Evolutionary conservation across 2,113 vertebrate genomes (phyloP).

Genomic region (Sturnus vulgaris): DNA sequence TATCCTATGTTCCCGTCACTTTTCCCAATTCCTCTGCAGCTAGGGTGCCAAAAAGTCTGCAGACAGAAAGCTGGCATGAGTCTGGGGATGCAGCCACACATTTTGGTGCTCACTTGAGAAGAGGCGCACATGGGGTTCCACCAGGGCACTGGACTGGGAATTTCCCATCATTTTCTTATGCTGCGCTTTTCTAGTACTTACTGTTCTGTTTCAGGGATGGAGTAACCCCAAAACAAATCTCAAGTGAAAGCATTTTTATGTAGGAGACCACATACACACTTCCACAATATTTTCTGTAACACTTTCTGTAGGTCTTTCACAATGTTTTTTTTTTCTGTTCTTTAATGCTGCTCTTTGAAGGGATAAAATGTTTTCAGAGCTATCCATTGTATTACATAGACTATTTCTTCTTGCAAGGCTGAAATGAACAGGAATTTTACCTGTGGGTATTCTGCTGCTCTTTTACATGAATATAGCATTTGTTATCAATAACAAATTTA

Average conservation of each 20-base stretch:
- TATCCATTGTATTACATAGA: neutral
- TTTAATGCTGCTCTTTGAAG: neutral
- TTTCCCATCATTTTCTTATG: neutral
- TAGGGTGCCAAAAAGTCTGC: neutral
- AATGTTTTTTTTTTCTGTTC: neutral
- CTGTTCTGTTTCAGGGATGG: neutral
- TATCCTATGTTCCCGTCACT: neutral
- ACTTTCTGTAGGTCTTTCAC: neutral
- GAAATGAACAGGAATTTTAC: neutral
- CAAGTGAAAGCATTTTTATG: neutral
- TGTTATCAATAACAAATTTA: neutral
- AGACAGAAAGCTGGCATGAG: conserved; percentile 23
- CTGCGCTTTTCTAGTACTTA: neutral
- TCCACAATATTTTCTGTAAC: neutral
- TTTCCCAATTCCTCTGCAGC: neutral
- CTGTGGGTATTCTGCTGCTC: neutral
- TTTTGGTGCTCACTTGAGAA: neutral
- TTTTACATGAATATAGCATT: neutral
- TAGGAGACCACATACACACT: neutral
- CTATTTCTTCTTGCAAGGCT: neutral
- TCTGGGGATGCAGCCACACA: neutral
- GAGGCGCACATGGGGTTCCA: neutral
- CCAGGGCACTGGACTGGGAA: neutral
- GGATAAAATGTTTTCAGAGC: neutral
- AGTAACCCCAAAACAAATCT: neutral